These are phyloP conservation scores for Acipenser ruthenus DNA, from an alignment of 2,797 vertebrate genomes.

Conservation along the genomic window DNA sequence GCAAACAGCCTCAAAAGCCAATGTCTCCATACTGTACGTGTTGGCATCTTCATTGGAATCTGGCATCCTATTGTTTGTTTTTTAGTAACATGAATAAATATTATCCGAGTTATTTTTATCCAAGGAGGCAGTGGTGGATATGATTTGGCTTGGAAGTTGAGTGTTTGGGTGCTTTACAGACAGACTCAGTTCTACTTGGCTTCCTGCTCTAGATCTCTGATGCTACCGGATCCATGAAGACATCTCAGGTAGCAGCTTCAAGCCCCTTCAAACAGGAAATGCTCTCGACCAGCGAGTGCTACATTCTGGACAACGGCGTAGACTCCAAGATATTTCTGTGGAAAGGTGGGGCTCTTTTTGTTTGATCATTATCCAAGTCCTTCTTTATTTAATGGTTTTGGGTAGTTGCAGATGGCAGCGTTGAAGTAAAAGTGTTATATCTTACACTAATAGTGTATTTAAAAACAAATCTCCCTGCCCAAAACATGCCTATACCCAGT, in stretches of 20 bases:
- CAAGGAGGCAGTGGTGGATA: too few relatives aligned
- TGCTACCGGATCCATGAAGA: slow-evolving; percentile 36
- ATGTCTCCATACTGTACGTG: too few relatives aligned
- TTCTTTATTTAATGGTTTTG: too few relatives aligned
- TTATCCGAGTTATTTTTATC: not conserved
- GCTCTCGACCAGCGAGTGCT: slow-evolving; percentile 48
- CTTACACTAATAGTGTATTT: too few relatives aligned
- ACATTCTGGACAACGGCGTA: slow-evolving; percentile 49
- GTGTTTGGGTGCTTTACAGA: too few relatives aligned
- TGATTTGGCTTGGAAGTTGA: too few relatives aligned
- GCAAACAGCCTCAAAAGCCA: too few relatives aligned
- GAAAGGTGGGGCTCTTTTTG: slow-evolving; percentile 43
- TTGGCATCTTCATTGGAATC: too few relatives aligned
- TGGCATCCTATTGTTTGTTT: too few relatives aligned
- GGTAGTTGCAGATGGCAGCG: too few relatives aligned
- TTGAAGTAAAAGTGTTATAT: too few relatives aligned
- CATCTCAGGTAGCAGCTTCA: slow-evolving; percentile 38
- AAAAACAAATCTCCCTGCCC: too few relatives aligned
- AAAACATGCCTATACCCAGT: slow-evolving; percentile 3
- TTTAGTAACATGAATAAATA: not conserved
- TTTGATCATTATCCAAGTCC: not conserved
- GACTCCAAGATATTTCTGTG: slow-evolving; percentile 48
- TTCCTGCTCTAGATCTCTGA: slow-evolving; percentile 45
- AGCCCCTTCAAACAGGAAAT: slow-evolving; percentile 44
- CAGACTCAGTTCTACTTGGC: not conserved